Evolutionary conservation across 2,113 vertebrate species (phyloP).

Genomic region (Psilopsiagon aymara): DNA sequence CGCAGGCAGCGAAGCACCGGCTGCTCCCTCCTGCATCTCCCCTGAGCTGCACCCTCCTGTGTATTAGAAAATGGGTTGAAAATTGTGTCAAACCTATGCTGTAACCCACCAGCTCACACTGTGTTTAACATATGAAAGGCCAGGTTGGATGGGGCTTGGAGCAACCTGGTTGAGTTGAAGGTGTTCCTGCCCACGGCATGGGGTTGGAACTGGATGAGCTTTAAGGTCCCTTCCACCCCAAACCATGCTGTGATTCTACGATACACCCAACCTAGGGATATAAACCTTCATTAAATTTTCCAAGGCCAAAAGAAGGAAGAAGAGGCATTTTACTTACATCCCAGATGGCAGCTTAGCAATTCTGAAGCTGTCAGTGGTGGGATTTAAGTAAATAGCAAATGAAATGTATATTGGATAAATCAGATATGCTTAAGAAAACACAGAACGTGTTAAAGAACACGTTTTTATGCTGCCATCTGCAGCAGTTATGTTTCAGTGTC

Average conservation of each 20-base stretch:
- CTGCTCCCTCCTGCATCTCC: neutral
- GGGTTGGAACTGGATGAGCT: neutral
- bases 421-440: conserved; percentile 25
- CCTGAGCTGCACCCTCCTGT: neutral
- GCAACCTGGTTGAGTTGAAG: accelerated
- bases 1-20: neutral
- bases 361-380: neutral
- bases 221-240: neutral
- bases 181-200: neutral
- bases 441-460: neutral
- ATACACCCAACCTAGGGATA: neutral
- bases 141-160: accelerated
- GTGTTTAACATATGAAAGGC: neutral
- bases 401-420: conserved; percentile 6
- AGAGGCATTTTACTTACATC: neutral
- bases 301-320: neutral
- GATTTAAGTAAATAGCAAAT: neutral
- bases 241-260: neutral
- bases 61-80: neutral
- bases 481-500: neutral
- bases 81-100: neutral
- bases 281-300: neutral
- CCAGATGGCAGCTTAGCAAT: conserved; percentile 11
- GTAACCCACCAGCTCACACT: neutral
- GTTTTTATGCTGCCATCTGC: conserved; percentile 25